Conservation (phyloP, 2,797 vertebrate species). For the Enteromius trimaculatus region DNA sequence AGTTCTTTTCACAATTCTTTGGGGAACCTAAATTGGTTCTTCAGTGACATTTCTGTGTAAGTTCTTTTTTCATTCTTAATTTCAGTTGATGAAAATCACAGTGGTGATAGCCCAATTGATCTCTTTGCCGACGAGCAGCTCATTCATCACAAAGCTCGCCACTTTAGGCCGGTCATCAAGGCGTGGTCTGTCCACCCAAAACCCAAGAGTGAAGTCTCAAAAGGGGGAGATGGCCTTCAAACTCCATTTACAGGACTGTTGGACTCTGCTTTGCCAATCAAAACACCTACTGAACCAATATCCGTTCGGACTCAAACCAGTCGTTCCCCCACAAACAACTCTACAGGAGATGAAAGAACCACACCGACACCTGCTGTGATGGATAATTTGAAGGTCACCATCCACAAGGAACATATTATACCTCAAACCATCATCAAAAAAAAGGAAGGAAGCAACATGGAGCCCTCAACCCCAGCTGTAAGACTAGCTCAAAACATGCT, state of each 20-base stretch:
- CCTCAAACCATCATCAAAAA: slow-evolving; percentile 43
- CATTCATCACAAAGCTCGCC: slow-evolving; percentile 77
- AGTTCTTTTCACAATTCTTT: neutral
- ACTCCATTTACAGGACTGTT: slow-evolving; percentile 50
- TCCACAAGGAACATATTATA: slow-evolving; percentile 37
- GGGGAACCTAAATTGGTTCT: neutral
- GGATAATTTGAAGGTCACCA: slow-evolving; percentile 19
- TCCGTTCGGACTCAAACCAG: slow-evolving; percentile 41
- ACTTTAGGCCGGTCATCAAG: slow-evolving; percentile 60
- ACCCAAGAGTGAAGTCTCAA: slow-evolving; percentile 43
- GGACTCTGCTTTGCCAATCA: slow-evolving; percentile 51
- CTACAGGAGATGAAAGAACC: slow-evolving; percentile 38
- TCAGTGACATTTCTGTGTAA: neutral
- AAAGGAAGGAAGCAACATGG: neutral
- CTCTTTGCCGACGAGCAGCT: slow-evolving; percentile 91
- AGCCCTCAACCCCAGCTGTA: slow-evolving; percentile 7
- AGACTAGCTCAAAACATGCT: slow-evolving; percentile 38
- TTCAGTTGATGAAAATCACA: slow-evolving; percentile 85
- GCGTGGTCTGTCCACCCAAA: slow-evolving; percentile 62
- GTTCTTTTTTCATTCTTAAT: slow-evolving; percentile 19
- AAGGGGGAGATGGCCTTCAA: slow-evolving; percentile 26
- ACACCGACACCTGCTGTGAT: slow-evolving; percentile 7
- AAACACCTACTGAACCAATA: slow-evolving; percentile 25
- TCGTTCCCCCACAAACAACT: slow-evolving; percentile 4
- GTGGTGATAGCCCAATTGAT: slow-evolving; percentile 84